Conservation (phyloP, 2,888 invertebrate species). For the Criorhina ranunculi region DNA sequence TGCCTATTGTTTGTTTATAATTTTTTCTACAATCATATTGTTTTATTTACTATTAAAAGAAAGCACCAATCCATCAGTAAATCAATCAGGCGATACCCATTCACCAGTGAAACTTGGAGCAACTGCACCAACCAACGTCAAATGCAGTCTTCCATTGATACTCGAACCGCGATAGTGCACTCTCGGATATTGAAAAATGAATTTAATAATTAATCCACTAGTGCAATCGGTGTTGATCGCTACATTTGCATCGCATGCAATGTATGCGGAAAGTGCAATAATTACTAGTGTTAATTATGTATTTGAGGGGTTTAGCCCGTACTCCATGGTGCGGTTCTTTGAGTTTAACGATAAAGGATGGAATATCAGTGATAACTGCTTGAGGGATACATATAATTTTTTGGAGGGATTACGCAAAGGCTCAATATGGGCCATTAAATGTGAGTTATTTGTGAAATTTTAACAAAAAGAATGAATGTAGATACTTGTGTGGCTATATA, state of each 20-base stretch:
- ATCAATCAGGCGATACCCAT: not conserved
- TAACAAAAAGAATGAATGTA: no score
- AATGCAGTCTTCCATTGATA: constrained; percentile 34
- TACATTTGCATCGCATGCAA: not conserved
- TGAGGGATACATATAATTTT: constrained; percentile 80
- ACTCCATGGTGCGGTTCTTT: constrained; percentile 80
- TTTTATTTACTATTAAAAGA: constrained; percentile 12
- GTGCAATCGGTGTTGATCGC: constrained; percentile 23
- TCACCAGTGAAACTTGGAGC: not conserved
- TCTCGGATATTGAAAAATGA: constrained; percentile 17
- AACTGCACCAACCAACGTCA: not conserved
- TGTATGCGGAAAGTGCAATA: constrained; percentile 59
- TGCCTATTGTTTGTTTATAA: not conserved
- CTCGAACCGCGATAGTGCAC: constrained; percentile 11
- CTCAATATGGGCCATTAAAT: constrained; percentile 80
- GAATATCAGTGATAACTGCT: constrained; percentile 81
- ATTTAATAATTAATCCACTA: constrained; percentile 6
- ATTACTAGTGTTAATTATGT: constrained; percentile 80
- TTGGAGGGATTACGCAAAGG: constrained; percentile 80
- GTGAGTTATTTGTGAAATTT: constrained; percentile 75
- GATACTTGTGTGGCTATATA: no score
- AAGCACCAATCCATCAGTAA: constrained; percentile 8
- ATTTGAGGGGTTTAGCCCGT: constrained; percentile 81
- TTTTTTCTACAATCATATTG: constrained; percentile 3
- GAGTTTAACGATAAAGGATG: constrained; percentile 82